These are phyloP conservation scores for Rutilus rutilus DNA, from an alignment of 2,113 vertebrate species.

Conservation along the genomic window DNA sequence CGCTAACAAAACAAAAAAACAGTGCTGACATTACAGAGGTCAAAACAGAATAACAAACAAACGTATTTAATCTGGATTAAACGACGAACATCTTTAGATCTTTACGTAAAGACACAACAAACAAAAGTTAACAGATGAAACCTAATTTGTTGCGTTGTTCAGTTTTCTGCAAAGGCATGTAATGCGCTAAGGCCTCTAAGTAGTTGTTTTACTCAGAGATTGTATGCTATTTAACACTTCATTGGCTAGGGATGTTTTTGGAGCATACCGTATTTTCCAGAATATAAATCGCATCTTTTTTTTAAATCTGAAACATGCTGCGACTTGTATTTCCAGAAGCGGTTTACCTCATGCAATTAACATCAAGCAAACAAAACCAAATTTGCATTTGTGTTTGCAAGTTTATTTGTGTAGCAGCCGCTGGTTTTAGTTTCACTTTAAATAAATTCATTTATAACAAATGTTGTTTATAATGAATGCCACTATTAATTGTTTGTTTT, in stretches of 20 bases:
- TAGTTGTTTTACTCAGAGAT: not conserved
- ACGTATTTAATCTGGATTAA: conserved; percentile 41
- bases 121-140: not conserved
- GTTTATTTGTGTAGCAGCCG: too few relatives aligned
- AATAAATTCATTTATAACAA: not conserved
- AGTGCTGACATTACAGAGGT: conserved; percentile 26
- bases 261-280: not conserved
- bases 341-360: too few relatives aligned
- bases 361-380: too few relatives aligned
- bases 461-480: not conserved
- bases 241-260: not conserved
- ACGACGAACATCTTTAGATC: conserved; percentile 32
- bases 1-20: conserved; percentile 22
- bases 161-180: not conserved
- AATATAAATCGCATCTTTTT: too few relatives aligned
- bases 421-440: not conserved
- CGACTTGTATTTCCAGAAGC: too few relatives aligned
- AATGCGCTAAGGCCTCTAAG: conserved; percentile 2
- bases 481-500: not conserved
- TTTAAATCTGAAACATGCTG: too few relatives aligned
- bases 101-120: conserved; percentile 29
- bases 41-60: conserved; percentile 32
- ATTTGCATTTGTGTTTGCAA: too few relatives aligned
- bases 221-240: not conserved
- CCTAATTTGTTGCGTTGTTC: conserved; percentile 10